Percentiles rank a stretch among this genome's conserved stretches.
Conservation (phyloP, 2,113 vertebrate species). For the Forbesichthys papilliferus region DNA sequence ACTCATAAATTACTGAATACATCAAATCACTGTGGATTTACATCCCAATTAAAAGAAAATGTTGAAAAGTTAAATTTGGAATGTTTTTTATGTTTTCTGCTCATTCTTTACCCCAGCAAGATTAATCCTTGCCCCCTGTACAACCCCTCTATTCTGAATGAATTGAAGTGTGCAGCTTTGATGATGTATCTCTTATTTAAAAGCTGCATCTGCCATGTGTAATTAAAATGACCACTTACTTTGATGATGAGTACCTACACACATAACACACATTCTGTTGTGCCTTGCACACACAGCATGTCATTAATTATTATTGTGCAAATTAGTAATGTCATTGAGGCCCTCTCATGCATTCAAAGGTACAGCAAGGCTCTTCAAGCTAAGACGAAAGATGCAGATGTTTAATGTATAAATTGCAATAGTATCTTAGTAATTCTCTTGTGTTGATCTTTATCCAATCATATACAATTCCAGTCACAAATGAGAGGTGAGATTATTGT, state of each 20-base stretch:
- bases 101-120: neutral
- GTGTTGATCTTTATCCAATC: slow-evolving; percentile 22
- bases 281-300: slow-evolving; percentile 18
- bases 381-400: too few relatives aligned
- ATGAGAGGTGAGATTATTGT: neutral
- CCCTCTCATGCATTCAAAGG: neutral
- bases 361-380: too few relatives aligned
- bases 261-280: slow-evolving; percentile 40
- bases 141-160: slow-evolving; percentile 54
- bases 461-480: neutral
- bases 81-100: neutral
- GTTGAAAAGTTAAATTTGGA: neutral
- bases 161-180: slow-evolving; percentile 62
- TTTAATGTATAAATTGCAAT: neutral
- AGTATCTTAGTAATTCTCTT: slow-evolving; percentile 7
- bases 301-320: slow-evolving; percentile 8
- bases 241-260: slow-evolving; percentile 71
- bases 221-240: slow-evolving; percentile 76
- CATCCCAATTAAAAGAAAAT: too few relatives aligned
- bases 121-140: slow-evolving; percentile 48
- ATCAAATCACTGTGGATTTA: too few relatives aligned
- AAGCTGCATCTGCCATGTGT: slow-evolving; percentile 77
- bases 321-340: slow-evolving; percentile 4
- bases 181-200: slow-evolving; percentile 77
- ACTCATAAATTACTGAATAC: too few relatives aligned